These are phyloP conservation scores for Limosa lapponica DNA, from an alignment of 2,797 vertebrate species.

Conservation along the genomic window DNA sequence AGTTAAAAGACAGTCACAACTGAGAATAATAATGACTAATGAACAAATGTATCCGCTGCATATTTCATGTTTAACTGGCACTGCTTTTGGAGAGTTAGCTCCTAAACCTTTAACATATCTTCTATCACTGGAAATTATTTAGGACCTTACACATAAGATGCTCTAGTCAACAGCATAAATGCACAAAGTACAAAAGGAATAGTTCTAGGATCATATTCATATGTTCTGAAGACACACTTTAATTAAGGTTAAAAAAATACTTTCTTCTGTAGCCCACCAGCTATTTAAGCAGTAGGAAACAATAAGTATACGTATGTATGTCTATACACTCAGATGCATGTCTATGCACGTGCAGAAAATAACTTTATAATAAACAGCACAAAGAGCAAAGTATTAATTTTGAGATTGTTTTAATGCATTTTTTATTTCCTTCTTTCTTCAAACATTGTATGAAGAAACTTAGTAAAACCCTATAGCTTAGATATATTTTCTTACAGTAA, in stretches of 20 bases:
- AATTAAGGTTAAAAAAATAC: not conserved
- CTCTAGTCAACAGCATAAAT: not conserved
- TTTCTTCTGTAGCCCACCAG: not conserved
- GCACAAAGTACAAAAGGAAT: not conserved
- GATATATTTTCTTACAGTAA: not conserved
- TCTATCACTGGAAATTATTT: not conserved
- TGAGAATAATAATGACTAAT: not conserved
- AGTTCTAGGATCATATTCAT: not conserved
- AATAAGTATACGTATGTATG: accelerated
- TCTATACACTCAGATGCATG: not conserved
- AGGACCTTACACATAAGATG: not conserved
- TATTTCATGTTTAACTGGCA: not conserved
- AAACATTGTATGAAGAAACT: not conserved
- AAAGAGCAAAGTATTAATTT: not conserved
- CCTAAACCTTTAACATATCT: not conserved
- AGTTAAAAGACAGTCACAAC: not conserved
- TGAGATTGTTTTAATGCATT: not conserved
- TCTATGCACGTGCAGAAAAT: not conserved
- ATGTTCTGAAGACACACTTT: not conserved
- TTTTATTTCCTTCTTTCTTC: not conserved
- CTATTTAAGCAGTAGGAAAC: not conserved
- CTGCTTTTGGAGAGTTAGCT: not conserved
- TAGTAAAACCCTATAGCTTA: not conserved
- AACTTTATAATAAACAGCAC: not conserved
- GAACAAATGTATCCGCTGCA: not conserved